Evolutionary conservation across 1,140 invertebrate genomes (phyloP), one percentile per base, ranked within the genome.

Genomic region (Anagrus nilaparvatae): DNA sequence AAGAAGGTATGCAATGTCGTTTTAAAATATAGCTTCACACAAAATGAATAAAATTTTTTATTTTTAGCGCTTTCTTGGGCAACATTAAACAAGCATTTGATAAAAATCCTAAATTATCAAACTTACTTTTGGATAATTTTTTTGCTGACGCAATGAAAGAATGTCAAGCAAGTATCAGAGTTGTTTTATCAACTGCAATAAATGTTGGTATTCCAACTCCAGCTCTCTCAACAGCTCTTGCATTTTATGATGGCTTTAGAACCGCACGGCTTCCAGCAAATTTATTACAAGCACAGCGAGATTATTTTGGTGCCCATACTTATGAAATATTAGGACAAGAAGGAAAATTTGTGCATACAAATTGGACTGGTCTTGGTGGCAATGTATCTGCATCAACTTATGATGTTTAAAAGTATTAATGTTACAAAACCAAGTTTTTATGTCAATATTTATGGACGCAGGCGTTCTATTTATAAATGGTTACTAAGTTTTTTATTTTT

Each of bases 251-350:
- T 68, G 95, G 96, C 3, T 98, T 92, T 61, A 75, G 91, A 31
- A 78, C 79, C 10, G 77, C 67, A 20, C 67, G 75, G 35, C 66
- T 97, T 23, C 92, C 94, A 3, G 92, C 94, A 8, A 97, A 97
- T 67, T 68, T 97, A 17, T 74, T 97, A 43, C 75, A 94, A 78
- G 97, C 96, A 1, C 95, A 98, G 67, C 70, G 97, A 29, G 96
- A 99, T 67, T 99, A 96, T 60, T 99, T 99, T 63, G 97, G 97
- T 1, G 96, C 97, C 1, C 97, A 99, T 63, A 99, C 95, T 0
- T 99, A 99, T 55, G 95, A 99, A 64, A 63, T 97, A 30, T 60
- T 94, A 3, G 73, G 70, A 7, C 69, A 84, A 41, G 94, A 96
- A 32, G 94, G 94, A 17, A 80, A 79, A 48, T 97, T 87, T 66